Evolutionary conservation across 2,113 vertebrate genomes (phyloP).

Genomic region (Eidolon helvum): DNA sequence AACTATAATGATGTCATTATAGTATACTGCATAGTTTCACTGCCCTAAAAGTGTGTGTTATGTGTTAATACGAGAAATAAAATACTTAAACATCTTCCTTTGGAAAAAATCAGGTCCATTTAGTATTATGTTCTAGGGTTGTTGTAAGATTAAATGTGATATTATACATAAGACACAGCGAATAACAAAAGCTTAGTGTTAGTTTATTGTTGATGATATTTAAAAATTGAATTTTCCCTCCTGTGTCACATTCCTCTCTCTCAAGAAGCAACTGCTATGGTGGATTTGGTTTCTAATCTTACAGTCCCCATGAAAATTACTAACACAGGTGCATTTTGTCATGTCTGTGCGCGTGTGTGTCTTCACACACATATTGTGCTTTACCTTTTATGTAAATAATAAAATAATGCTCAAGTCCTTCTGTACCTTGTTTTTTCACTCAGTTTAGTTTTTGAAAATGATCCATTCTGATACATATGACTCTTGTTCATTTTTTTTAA

Average conservation of each 20-base stretch:
- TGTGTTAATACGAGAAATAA: background rate
- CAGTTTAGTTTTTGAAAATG: background rate
- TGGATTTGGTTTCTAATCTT: background rate
- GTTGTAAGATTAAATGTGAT: background rate
- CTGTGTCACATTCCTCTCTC: background rate
- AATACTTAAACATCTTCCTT: background rate
- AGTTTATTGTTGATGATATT: background rate
- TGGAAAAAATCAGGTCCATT: background rate
- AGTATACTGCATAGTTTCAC: background rate
- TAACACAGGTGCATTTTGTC: background rate
- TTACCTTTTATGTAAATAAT: background rate
- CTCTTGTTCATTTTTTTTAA: background rate
- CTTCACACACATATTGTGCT: fast-evolving
- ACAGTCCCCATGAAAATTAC: fast-evolving
- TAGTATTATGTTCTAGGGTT: background rate
- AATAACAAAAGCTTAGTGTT: background rate
- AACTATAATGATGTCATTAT: background rate
- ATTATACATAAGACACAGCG: background rate
- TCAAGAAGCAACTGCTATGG: background rate
- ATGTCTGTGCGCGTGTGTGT: background rate
- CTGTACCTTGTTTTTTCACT: background rate
- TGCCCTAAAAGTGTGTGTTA: background rate
- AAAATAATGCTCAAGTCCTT: background rate
- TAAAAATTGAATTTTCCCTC: background rate
- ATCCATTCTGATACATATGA: background rate